Conservation (phyloP, 2,888 invertebrate genomes). For the Taphrorychus bicolor region DNA sequence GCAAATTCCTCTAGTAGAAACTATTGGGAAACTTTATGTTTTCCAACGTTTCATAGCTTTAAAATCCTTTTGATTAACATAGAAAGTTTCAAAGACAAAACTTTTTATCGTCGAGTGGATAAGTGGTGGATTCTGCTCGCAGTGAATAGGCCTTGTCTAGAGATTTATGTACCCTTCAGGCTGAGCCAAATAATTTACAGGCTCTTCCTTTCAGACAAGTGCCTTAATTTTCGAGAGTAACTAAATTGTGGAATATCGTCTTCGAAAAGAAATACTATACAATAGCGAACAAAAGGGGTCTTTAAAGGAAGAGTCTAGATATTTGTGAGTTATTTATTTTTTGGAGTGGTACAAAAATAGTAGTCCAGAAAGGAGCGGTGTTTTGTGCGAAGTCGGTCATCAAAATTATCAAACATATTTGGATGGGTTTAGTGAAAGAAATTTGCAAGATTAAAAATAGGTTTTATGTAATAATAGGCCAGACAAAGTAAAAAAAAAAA, state of each 20-base stretch:
- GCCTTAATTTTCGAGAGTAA: slow-evolving; percentile 27
- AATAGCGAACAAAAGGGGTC: no score
- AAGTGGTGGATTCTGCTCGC: slow-evolving; percentile 36
- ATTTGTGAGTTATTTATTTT: no score
- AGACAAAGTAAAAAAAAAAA: no score
- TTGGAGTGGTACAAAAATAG: no score
- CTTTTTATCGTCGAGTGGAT: slow-evolving; percentile 38
- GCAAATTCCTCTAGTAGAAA: slow-evolving; percentile 7
- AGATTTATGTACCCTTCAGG: slow-evolving; percentile 41
- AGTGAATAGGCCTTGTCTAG: slow-evolving; percentile 38
- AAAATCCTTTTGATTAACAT: slow-evolving; percentile 40
- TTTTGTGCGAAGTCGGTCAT: no score
- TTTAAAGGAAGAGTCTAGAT: no score
- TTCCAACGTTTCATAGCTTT: slow-evolving; percentile 26
- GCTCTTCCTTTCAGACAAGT: slow-evolving; percentile 16
- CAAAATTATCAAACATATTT: no score
- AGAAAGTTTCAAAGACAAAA: slow-evolving; percentile 39
- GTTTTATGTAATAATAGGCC: no score
- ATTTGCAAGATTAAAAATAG: neutral
- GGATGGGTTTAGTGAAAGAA: no score
- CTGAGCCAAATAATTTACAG: slow-evolving; percentile 39
- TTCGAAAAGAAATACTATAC: neutral
- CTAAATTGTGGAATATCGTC: slow-evolving; percentile 15
- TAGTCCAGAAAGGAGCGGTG: no score
- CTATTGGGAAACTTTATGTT: slow-evolving; percentile 17